Conservation (phyloP, 2,888 invertebrate genomes). For the Drosophila macrothrix region DNA sequence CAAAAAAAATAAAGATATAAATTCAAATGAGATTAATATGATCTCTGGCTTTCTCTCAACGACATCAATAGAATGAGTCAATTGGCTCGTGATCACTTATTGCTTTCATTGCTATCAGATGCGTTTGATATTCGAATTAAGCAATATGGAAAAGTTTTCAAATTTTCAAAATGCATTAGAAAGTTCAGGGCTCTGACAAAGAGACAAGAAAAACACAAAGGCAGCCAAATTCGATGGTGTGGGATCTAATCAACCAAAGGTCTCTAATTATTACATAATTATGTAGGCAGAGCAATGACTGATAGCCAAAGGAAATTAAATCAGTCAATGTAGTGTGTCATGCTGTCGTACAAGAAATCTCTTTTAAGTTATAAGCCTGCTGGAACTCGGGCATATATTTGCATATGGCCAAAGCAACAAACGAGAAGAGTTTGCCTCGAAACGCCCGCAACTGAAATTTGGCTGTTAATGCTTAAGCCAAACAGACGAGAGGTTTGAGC, state of each 20-base stretch:
- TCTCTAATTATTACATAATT: constrained; percentile 60
- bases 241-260: constrained; percentile 26
- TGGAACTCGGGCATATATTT: constrained; percentile 40
- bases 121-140: constrained; percentile 51
- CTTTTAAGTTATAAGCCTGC: constrained; percentile 29
- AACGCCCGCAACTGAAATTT: constrained; percentile 48
- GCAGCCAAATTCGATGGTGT: constrained; percentile 13
- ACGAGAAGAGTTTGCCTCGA: constrained; percentile 10
- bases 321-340: constrained; percentile 44
- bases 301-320: constrained; percentile 35
- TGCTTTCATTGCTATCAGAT: constrained; percentile 32
- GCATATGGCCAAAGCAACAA: constrained; percentile 51
- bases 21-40: background rate
- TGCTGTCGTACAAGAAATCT: constrained; percentile 16
- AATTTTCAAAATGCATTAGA: constrained; percentile 67
- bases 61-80: constrained; percentile 43
- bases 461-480: constrained; percentile 57
- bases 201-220: constrained; percentile 1
- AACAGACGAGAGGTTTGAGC: constrained; percentile 43
- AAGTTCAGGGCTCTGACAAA: constrained; percentile 47
- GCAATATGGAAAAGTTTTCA: constrained; percentile 63
- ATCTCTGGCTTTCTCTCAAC: constrained; percentile 28
- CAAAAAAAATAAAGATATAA: background rate
- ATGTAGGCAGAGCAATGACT: constrained; percentile 48
- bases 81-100: constrained; percentile 46